Base-by-base conservation (phyloP, 2,797 vertebrate species). In the Mormyrus hasselquistii region DNA sequence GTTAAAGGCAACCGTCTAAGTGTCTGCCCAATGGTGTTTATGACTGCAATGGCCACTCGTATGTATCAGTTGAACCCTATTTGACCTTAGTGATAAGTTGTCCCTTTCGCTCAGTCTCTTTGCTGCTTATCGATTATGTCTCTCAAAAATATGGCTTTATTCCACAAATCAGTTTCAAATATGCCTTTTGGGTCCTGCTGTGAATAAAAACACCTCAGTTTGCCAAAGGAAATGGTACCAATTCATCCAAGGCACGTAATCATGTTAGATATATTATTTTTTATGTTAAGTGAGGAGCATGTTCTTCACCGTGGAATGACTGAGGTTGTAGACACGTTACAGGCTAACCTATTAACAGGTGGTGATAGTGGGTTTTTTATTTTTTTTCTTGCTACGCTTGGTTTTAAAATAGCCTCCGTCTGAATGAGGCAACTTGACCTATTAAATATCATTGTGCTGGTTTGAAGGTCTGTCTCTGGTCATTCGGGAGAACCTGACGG, bases 361-460 rank as follows among this genome's bases (percentile, higher is more conserved):
- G 73, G 38, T 19, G 38, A 44, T 79, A 44, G 73, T 79, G 25
- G 0, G 1, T 69, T 73, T 76, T 79, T 41, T 73, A 44, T 41
- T 34, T 79, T 76, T 76, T 44, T 79, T 41, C 38, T 79, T 44
- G 38, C 38, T 79, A 79, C 73, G 14, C 73, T 41, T 7, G 1
- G 73, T 79, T 44, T 79, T 79, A 79, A 79, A 79, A 79, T 79
- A 79, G 73, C 73, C 41, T 79, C 16, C 34, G 29, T 87, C n/a
- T 65, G 87, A 88, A 41, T 88, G 86, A 87, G 86, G 87, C 4
- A 88, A 65, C 55, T 41, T 87, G 87, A 88, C 59, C 87, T 73
- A 88, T 29, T 88, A 88, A 87, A 87, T 88, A 49, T 38, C 87
- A 88, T 73, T 79, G 73, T 44, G 73, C 73, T 79, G 73, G 73